Base-by-base conservation (phyloP, 2,113 vertebrate genomes). In the Junco hyemalis region DNA sequence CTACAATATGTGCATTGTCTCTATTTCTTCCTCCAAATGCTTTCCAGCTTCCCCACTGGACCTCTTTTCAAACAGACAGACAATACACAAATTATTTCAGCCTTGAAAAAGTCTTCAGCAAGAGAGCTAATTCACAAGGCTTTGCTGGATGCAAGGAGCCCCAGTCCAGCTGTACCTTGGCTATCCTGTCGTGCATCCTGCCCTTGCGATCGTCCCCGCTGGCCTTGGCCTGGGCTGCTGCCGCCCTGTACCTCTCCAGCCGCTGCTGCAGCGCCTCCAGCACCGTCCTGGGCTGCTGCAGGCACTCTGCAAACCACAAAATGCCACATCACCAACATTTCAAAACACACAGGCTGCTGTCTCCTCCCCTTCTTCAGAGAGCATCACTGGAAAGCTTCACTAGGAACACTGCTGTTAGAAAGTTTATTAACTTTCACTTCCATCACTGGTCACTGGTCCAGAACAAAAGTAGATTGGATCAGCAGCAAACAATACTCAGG, bases 171-270 rank as follows among this genome's bases (percentile, higher is more conserved):
- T 53, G 54, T 89, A 99, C 99, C 99, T 99, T 99, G 88, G 98
- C 98, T 48, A 99, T 99, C 51, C 99, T 99, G 33, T 99, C 99
- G 1, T 99, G 98, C 99, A 99, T 99, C 57, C 99, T 98, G 78
- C 98, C 98, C 93, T 99, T 99, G 78, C 99, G 98, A 17, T 99
- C 98, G 7, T 99, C 98, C 11, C 99, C 99, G 6, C 88, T 95
- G 23, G 98, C 97, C 97, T 98, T 99, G 47, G 99, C 99, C 97
- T 99, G 99, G 87, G 96, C 90, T 21, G 98, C 98, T 12, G 99
- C 99, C 38, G 99, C 98, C 48, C 53, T 97, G 91, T 99, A 99
- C 92, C 98, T 99, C 74, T 98, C 98, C 77, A 98, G 97, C 85
- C 99, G 98, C 95, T 99, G 99, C 82, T 99, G 98, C 23, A 99